Evolutionary conservation across 2,797 vertebrate species (phyloP), one percentile per base, ranked within the genome.

Genomic region (Avahi laniger): DNA sequence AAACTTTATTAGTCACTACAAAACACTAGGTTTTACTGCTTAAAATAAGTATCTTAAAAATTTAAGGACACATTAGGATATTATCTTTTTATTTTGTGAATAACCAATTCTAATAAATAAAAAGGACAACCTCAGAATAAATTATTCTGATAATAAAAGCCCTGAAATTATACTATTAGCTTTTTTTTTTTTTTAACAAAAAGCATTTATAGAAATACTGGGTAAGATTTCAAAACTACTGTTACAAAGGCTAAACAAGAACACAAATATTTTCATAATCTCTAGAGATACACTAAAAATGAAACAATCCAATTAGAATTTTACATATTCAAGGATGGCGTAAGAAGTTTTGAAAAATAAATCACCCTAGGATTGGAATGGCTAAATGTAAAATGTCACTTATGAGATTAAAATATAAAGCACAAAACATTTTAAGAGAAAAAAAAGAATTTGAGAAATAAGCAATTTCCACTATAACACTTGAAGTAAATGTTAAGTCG

Each of bases 211-310:
- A 50, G 57, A 92, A 91, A 92, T 70, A 89, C 26, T 94, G 38
- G 48, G 43, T 85, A 73, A 33, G 28, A 79, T 75, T 88, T 54
- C 81, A 35, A 73, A 89, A 76, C 46, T 75, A 75, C 7, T 82
- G 76, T 87, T 89, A 81, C 26, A 69, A 92, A 95, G 54, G 26
- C 48, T 46, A 87, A 88, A 70, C 63, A 65, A 89, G 91, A 35
- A 91, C 52, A 92, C 41, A 93, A 75, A 91, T 7, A 17, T 67
- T 73, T 88, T 84, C 63, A 67, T 57, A 73, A 35, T 88, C 41
- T 54, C 63, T 67, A 50, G 30, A 91, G 57, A 84, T 41, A 76
- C 8, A 65, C 26, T 79, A 84, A 94, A 91, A 93, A 80, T 35
- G 33, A 87, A 81, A 80, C 52, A 85, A 80, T 41, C 70, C 67